Percentiles rank a stretch among this genome's conserved stretches.
Conservation (phyloP, 53 echinoderm and acorn worm genomes). For the Zoroaster sp. region DNA sequence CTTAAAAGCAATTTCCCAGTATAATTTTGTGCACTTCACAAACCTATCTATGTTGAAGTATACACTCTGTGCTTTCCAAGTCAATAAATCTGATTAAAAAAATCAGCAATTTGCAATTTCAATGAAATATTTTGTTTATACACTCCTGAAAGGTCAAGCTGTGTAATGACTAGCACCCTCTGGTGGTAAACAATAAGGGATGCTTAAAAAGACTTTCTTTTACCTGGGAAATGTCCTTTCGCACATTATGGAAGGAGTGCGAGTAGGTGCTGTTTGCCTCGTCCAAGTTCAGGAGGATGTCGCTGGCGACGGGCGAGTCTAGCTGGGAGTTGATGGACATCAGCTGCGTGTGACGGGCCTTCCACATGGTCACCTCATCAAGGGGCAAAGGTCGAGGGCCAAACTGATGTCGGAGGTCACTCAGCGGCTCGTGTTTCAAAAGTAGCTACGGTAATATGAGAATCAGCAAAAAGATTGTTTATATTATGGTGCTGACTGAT, state of each 20-base stretch:
- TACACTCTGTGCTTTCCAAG: too few relatives aligned
- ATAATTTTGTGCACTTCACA: too few relatives aligned
- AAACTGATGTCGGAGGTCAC: constrained; percentile 72
- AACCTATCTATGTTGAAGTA: too few relatives aligned
- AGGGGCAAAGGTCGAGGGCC: constrained; percentile 83
- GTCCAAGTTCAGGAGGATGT: constrained; percentile 89
- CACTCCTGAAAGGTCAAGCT: too few relatives aligned
- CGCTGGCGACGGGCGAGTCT: constrained; percentile 86
- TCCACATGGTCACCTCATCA: constrained; percentile 90
- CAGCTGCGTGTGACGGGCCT: constrained; percentile 65
- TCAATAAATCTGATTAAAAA: too few relatives aligned
- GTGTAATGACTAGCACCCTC: too few relatives aligned
- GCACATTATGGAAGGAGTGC: constrained; percentile 92
- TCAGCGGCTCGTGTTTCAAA: constrained; percentile 87
- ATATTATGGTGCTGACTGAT: too few relatives aligned
- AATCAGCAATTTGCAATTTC: too few relatives aligned
- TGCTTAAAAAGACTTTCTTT: too few relatives aligned
- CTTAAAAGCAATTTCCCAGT: too few relatives aligned
- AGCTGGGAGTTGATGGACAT: constrained; percentile 82
- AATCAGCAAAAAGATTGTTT: background rate
- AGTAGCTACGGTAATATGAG: constrained; percentile 63
- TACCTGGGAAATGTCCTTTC: constrained; percentile 93
- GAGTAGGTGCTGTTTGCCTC: constrained; percentile 95
- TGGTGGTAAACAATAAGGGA: too few relatives aligned
- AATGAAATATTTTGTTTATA: too few relatives aligned